Percentiles rank a stretch among this genome's conserved stretches.
Evolutionary conservation across 2,797 vertebrate genomes (phyloP).

Genomic region (Mareca penelope): DNA sequence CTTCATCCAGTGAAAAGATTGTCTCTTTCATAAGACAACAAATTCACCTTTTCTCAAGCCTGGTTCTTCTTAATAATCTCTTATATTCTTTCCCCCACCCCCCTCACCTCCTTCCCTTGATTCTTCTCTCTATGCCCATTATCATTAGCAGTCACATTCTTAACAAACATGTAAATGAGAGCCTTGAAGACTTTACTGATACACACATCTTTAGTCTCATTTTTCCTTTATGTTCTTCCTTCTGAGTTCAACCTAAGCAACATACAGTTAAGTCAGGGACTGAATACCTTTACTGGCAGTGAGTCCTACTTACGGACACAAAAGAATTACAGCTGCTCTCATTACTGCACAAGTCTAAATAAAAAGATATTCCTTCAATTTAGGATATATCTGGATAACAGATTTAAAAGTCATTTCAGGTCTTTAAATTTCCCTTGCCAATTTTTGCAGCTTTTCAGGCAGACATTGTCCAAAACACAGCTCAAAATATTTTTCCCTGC

Average conservation of each 20-base stretch:
- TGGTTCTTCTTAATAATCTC: neutral
- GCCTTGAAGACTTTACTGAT: neutral
- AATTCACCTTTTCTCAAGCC: neutral
- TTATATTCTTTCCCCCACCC: neutral
- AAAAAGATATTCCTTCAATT: neutral
- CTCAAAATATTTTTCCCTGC: neutral
- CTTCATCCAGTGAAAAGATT: neutral
- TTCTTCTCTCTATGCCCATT: neutral
- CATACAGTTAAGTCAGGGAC: neutral
- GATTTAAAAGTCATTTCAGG: neutral
- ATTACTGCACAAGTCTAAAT: neutral
- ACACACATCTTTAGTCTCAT: neutral
- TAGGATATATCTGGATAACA: neutral
- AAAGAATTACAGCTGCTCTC: neutral
- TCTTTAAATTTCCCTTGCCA: neutral
- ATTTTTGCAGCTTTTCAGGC: neutral
- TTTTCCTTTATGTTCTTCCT: neutral
- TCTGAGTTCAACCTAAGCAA: neutral
- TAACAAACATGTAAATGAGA: neutral
- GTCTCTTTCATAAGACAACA: neutral
- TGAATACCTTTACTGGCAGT: neutral
- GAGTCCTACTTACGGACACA: neutral
- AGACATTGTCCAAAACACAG: neutral
- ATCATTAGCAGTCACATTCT: neutral
- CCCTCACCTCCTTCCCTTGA: neutral